Percentiles rank a stretch among this genome's conserved stretches.
phyloP scores from a whole-genome alignment of 2,797 vertebrate genomes.

The Geotrypetes seraphini region DNA sequence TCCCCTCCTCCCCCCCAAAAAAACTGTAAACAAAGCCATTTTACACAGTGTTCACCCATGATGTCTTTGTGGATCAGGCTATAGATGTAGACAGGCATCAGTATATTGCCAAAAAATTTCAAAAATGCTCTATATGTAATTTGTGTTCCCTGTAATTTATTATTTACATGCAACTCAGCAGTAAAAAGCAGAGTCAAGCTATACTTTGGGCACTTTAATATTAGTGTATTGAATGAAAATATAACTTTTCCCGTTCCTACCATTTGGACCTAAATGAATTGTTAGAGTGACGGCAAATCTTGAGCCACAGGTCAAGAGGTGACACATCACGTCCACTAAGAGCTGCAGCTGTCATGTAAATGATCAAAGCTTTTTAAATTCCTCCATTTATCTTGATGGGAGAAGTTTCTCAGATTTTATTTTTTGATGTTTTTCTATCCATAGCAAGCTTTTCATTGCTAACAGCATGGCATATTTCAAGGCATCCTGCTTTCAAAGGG shows the following conservation, averaged over 20 bases:
- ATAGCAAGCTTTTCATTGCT: neutral
- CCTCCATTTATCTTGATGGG: slow-evolving; percentile 8
- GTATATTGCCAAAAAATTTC: slow-evolving; percentile 27
- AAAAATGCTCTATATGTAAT: slow-evolving; percentile 24
- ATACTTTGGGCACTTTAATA: neutral
- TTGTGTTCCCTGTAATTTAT: neutral
- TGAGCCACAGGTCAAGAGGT: slow-evolving; percentile 16
- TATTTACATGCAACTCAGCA: neutral
- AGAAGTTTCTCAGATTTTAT: neutral
- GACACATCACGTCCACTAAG: slow-evolving; percentile 4
- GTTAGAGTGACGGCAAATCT: slow-evolving; percentile 11
- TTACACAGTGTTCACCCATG: slow-evolving; percentile 63
- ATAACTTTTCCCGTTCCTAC: neutral
- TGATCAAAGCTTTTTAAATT: slow-evolving; percentile 11
- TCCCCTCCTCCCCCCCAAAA: too few relatives aligned
- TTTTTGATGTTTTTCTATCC: neutral
- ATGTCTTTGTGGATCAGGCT: slow-evolving; percentile 47
- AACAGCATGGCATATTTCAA: neutral
- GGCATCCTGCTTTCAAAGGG: neutral
- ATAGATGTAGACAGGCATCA: slow-evolving; percentile 36
- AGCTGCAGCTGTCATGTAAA: slow-evolving; percentile 6
- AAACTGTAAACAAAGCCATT: slow-evolving; percentile 88
- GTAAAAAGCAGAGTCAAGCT: neutral
- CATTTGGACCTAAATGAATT: slow-evolving; percentile 10
- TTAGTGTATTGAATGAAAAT: slow-evolving; percentile 1